Conservation (phyloP, 2,797 vertebrate genomes). For the Champsocephalus esox region DNA sequence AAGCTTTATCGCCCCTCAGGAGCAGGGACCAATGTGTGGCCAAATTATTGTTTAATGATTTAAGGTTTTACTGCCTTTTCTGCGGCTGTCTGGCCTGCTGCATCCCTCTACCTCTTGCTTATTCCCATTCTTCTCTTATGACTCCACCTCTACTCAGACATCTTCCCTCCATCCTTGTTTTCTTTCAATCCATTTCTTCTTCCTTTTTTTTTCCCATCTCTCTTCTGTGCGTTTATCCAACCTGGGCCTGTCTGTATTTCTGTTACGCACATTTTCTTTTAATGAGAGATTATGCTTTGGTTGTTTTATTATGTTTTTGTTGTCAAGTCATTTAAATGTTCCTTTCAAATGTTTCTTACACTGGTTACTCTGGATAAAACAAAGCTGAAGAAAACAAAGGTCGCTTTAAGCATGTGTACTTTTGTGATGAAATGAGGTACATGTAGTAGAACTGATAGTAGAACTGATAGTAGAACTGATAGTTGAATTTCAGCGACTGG, state of each 20-base stretch:
- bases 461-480: too few relatives aligned
- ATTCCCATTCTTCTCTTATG: not conserved
- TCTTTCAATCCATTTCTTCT: too few relatives aligned
- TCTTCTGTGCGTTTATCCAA: too few relatives aligned
- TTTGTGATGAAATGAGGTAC: too few relatives aligned
- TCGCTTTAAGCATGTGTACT: not conserved
- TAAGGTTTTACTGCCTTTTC: conserved; percentile 37
- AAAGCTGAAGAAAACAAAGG: not conserved
- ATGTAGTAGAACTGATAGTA: too few relatives aligned
- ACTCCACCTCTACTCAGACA: too few relatives aligned
- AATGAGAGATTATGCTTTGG: not conserved
- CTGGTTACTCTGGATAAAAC: not conserved
- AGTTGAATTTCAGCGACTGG: too few relatives aligned
- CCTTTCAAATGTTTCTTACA: too few relatives aligned
- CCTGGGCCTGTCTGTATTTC: not conserved
- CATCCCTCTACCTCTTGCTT: not conserved
- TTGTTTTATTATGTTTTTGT: not conserved
- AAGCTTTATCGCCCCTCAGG: conserved; percentile 57
- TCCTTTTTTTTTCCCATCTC: too few relatives aligned
- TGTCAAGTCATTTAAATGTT: not conserved
- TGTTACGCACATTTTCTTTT: not conserved
- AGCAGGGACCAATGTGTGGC: conserved; percentile 44
- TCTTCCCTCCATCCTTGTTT: too few relatives aligned
- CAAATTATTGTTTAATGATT: conserved; percentile 63
- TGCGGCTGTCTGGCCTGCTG: not conserved